Evolutionary conservation across 2,888 invertebrate species (phyloP), one percentile per base, ranked within the genome.

Genomic region (Limenitis camilla): DNA sequence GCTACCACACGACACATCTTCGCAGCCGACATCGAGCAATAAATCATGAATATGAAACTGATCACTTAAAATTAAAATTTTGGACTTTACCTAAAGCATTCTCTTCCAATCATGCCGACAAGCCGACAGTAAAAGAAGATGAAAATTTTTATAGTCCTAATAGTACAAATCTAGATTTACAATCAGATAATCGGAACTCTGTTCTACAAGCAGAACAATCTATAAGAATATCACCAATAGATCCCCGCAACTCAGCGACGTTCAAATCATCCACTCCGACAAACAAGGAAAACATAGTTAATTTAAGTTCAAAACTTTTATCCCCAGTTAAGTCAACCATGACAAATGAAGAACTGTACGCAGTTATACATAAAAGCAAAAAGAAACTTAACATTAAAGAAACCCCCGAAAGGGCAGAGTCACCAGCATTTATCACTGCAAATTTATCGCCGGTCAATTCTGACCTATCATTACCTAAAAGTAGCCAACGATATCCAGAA

Each of bases 261-360:
- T 92, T 93, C 63, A 89, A 91, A 71, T 91, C 92, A 29, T 93
- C 93, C 8, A 93, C 93, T 11, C 93, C 93, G 7, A 89, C 91
- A 1, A 81, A 74, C 61, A 85, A 78, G 64, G 89, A 88, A 66
- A 86, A 86, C 48, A 79, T 88, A 6, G 61, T 81, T 4, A 88
- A 90, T 64, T 78, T 90, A 36, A 81, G 81, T 55, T 78, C 79
- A 6, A 89, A 84, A 69, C 64, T 91, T 55, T 65, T 92, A 6
- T 92, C 92, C 2, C 92, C 92, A 0, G 91, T 91, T 27, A 92
- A 91, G 74, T 92, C 92, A 2, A 91, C 91, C 0, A 92, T 94
- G 92, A 92, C 92, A n/a, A 92, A 93, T 62, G 93, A 94, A 69
- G 93, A 94, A 72, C 78, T 94, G 3, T 93, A 92, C 67, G 92